Evolutionary conservation across 2,797 vertebrate genomes (phyloP), one percentile per base, ranked within the genome.

Genomic region (Florisuga fusca): DNA sequence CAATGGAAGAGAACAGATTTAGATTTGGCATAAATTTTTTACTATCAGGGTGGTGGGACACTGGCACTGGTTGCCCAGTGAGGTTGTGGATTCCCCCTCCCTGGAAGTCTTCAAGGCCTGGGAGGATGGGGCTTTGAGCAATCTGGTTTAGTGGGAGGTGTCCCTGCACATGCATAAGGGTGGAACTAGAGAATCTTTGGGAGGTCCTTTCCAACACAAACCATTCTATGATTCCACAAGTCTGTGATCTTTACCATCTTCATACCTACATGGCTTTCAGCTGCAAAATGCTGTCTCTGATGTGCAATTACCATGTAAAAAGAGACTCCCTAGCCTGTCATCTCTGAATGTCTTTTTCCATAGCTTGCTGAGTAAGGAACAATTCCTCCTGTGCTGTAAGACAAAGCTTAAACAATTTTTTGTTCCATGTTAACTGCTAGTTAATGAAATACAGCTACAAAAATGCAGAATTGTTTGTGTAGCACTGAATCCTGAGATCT

Each of bases 21-120:
- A 41, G 50, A 26, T 12, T 31, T 6, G 33, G 31, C 3, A 6
- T 13, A 17, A 51, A 15, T 48, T 17, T 2, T 55, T 71, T 21
- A 25, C 6, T 1, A 1, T 41, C 20, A 26, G 10, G 12, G 15
- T 50, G 20, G 16, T 41, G 12, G 33, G 10, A 1, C 51, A 20
- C 15, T 43, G 31, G 45, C 18, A 69, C 7, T 33, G 19, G 19
- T 29, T 43, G 15, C 34, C 31, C 20, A 12, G 51, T 41, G 13
- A 14, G 38, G 38, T 3, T 41, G 34, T 67, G 38, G 43, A 22
- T 53, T 26, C 15, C 51, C 51, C 51, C 15, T 29, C 27, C 51
- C 51, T 18, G 16, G 51, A 54, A 31, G 51, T 29, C 10, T 29
- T 29, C 27, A 54, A 54, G 51, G 51, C 29, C 51, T 29, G 51